Conservation (phyloP, 2,888 invertebrate genomes). For the Eurytoma californica region DNA sequence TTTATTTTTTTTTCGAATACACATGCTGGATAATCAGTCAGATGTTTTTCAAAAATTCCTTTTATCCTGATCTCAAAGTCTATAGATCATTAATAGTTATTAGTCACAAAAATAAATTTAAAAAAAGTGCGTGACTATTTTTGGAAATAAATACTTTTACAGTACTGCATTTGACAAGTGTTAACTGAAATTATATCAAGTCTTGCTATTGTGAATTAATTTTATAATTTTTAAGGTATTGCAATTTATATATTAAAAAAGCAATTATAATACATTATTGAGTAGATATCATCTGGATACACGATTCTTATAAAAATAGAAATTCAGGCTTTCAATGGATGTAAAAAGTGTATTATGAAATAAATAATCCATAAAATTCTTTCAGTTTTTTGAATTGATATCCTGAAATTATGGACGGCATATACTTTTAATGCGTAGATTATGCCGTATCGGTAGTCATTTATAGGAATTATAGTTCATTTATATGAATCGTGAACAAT, state of each 20-base stretch:
- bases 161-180: too few species aligned
- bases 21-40: too few species aligned
- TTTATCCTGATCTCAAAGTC: background rate
- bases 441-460: too few species aligned
- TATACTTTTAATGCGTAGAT: too few species aligned
- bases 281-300: conserved; percentile 9
- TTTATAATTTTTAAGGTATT: conserved; percentile 10
- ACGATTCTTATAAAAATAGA: conserved; percentile 32
- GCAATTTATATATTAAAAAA: conserved; percentile 5
- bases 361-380: conserved; percentile 40
- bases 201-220: background rate
- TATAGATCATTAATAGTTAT: background rate
- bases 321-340: conserved; percentile 35
- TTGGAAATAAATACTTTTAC: too few species aligned
- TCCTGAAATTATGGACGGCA: conserved; percentile 5
- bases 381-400: conserved; percentile 25
- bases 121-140: too few species aligned
- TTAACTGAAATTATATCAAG: too few species aligned
- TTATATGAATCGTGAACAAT: too few species aligned
- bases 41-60: background rate
- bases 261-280: background rate
- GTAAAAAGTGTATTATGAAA: conserved; percentile 46
- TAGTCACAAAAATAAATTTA: too few species aligned
- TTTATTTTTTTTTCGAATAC: too few species aligned
- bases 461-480: too few species aligned